Conservation (phyloP, 2,888 invertebrate genomes). For the Hyposoter didymator region DNA sequence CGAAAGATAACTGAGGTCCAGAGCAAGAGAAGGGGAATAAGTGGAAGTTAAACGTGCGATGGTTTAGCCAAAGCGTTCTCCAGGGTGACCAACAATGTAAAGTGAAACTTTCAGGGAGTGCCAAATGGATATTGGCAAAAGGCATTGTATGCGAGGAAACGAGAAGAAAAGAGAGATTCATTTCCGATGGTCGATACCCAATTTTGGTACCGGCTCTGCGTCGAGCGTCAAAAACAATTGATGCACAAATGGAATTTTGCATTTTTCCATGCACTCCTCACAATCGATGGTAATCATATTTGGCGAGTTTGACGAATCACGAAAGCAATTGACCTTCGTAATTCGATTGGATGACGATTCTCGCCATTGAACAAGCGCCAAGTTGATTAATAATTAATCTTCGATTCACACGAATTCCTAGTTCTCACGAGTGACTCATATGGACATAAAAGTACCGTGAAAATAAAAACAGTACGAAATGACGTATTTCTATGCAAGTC, state of each 20-base stretch:
- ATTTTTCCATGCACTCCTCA: neutral
- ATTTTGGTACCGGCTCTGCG: neutral
- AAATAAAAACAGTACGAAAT: neutral
- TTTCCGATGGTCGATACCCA: neutral
- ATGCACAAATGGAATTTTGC: neutral
- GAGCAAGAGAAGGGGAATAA: neutral
- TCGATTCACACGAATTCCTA: neutral
- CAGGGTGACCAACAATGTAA: slow-evolving; percentile 12
- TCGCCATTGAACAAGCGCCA: neutral
- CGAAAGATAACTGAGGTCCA: neutral
- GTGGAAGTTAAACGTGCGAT: neutral
- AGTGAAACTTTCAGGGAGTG: slow-evolving; percentile 16
- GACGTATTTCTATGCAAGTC: neutral
- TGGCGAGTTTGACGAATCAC: neutral
- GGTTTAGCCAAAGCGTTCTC: slow-evolving; percentile 6
- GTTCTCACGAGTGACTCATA: neutral
- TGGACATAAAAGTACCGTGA: neutral
- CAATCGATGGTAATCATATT: neutral
- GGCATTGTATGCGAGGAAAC: neutral
- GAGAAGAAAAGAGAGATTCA: neutral
- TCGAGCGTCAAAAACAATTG: neutral
- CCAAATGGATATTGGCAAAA: slow-evolving; percentile 14
- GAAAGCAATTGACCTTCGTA: neutral
- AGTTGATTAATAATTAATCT: neutral
- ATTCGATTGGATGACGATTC: neutral